phyloP scores from a whole-genome alignment of 1,140 invertebrate species.

The Pseudomyrmex sp. region DNA sequence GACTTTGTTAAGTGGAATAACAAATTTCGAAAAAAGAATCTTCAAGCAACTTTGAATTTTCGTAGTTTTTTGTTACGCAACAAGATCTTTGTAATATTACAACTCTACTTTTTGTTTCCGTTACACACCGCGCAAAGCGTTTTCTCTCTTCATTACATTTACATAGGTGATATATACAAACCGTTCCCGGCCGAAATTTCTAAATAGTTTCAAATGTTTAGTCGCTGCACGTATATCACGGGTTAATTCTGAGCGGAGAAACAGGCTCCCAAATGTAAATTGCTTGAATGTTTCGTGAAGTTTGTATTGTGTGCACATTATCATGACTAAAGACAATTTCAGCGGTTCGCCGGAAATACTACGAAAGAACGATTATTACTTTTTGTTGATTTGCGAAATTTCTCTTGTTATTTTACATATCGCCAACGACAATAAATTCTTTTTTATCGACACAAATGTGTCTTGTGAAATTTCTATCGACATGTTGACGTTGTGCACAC shows the following conservation, averaged over 20 bases:
- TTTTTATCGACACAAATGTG: not conserved
- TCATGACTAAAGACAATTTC: slow-evolving; percentile 11
- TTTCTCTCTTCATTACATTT: slow-evolving; percentile 12
- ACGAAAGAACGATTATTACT: not conserved
- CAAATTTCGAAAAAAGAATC: not conserved
- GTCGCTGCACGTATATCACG: slow-evolving; percentile 43
- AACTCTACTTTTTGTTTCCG: not conserved
- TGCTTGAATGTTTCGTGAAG: slow-evolving; percentile 54
- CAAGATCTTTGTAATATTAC: not conserved
- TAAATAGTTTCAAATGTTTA: slow-evolving; percentile 58
- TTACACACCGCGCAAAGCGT: not conserved
- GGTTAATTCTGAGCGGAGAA: slow-evolving; percentile 29
- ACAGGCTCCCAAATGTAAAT: slow-evolving; percentile 39
- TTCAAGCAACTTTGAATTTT: not conserved
- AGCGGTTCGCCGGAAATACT: not conserved
- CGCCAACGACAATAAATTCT: not conserved
- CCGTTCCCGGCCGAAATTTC: slow-evolving; percentile 35
- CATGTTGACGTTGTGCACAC: too few relatives aligned
- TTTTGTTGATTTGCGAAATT: too few relatives aligned
- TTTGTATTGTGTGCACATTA: slow-evolving; percentile 50
- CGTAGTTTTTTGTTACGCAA: not conserved
- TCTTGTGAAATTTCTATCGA: too few relatives aligned
- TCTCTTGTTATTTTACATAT: not conserved
- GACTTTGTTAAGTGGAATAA: not conserved
- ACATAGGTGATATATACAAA: not conserved